Base-by-base conservation (phyloP, 1,140 invertebrate genomes). In the Elymnias hypermnestra region DNA sequence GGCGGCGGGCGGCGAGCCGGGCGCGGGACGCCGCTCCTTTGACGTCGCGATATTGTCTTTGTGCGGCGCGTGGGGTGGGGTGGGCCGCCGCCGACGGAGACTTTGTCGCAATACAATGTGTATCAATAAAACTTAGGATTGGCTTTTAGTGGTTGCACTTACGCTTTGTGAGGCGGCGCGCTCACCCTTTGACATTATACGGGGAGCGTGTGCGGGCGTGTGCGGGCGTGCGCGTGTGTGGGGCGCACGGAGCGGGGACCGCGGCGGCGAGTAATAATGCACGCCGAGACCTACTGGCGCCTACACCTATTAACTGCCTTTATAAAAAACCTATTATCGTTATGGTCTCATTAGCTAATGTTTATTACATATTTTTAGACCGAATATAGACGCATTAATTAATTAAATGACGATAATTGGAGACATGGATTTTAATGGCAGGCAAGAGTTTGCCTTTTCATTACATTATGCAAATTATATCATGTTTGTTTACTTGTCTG, bases 91-190 rank as follows among this genome's bases (percentile, higher is more conserved):
- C 53, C 76, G 70, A 60, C 70, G n/a, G 68, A 82, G 77, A 82
- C 79, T 86, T 83, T 83, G 81, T 86, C 83, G 77, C 83, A 84
- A 83, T 84, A 84, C 81, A 84, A 83, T 84, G 79, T 86, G 81
- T 84, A 84, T 83, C 83, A 83, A 86, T 86, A 86, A 86, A 86
- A 86, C 81, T 84, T 84, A 82, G 79, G 79, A 84, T 86, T 83
- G 81, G 81, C 81, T 86, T 86, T 86, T 86, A 86, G 83, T 82
- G 83, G 83, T 82, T 82, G 81, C 81, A 86, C 83, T 84, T 84
- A 84, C 76, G 78, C 75, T 79, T 79, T 83, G 79, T 81, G 79
- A 77, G 69, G 78, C 74, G 73, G 75, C 74, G 64, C 45, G 75
- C 72, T 75, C 73, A 83, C 76, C 79, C 79, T 83, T 83, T 83